These are phyloP conservation scores for Galerucella nymphaeae DNA, from an alignment of 2,888 invertebrate genomes.

Conservation along the genomic window DNA sequence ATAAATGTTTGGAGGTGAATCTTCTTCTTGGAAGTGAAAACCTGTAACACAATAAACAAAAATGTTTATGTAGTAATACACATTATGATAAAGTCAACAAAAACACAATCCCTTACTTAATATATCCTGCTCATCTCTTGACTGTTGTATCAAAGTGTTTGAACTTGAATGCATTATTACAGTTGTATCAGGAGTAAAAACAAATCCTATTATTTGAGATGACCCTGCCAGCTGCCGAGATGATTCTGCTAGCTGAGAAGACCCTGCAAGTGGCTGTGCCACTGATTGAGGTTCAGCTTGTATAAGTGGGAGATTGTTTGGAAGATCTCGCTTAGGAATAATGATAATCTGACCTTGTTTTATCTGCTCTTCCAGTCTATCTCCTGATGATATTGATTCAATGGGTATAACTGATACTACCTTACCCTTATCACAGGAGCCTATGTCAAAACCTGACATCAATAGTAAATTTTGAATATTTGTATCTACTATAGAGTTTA, in stretches of 20 bases:
- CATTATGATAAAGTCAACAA: not conserved
- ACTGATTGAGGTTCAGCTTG: slow-evolving; percentile 8
- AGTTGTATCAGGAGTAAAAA: not conserved
- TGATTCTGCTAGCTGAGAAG: too few species aligned
- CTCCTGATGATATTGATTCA: not conserved
- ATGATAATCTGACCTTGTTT: slow-evolving; percentile 9
- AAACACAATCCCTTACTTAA: slow-evolving; percentile 11
- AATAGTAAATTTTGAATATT: slow-evolving; percentile 3
- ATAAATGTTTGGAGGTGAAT: too few species aligned
- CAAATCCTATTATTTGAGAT: too few species aligned
- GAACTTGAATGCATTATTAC: not conserved
- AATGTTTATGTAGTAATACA: too few species aligned
- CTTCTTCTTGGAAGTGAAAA: too few species aligned
- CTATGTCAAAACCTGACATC: slow-evolving; percentile 10
- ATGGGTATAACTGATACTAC: slow-evolving; percentile 12
- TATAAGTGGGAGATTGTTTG: slow-evolving; percentile 11
- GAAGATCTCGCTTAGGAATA: slow-evolving; percentile 15
- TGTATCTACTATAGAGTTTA: not conserved
- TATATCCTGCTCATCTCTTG: slow-evolving; percentile 9
- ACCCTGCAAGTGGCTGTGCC: slow-evolving; percentile 6
- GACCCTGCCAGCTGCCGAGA: too few species aligned
- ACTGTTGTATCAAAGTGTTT: slow-evolving; percentile 6
- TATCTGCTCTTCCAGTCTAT: slow-evolving; percentile 8
- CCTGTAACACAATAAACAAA: too few species aligned
- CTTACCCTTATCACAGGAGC: slow-evolving; percentile 9